Base-by-base conservation (phyloP, 1,140 invertebrate genomes). In the Bursaphelenchus mucronatus region DNA sequence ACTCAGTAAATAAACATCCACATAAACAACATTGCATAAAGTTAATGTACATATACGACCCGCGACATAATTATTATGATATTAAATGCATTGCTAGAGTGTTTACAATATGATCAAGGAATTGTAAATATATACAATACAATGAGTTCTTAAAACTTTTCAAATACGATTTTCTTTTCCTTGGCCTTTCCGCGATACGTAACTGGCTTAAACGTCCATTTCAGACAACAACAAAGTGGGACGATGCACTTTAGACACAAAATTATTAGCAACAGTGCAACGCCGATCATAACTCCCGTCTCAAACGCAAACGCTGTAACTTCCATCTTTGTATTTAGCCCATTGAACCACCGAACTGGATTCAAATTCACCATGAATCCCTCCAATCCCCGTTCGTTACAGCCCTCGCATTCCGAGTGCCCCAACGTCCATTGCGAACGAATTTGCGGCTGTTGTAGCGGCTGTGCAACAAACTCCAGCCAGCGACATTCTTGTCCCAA, bases 81-180 rank as follows among this genome's bases (percentile, higher is more conserved):
- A 30, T 30, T 30, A 30, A 30, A 30, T 30, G 30, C 30, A 30
- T 5, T 30, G 1, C 5, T 30, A 30, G 5, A 30, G 2, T 30
- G 30, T 30, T 30, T 5, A 30, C 30, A 30, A 5, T 30, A 30
- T 3, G 5, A 30, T 30, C 30, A 30, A 30, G 30, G 2, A 30
- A 30, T 30, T 30, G 30, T 30, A 30, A 30, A 3, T 30, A n/a
- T n/a, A n/a, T n/a, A 30, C 30, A 30, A 5, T 5, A 30, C 30
- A 8, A 8, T 75, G 0, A 45, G 72, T 15, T 81, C 77, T 19
- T 49, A 49, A 19, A 49, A 49, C 19, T 49, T 49, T 19, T 49
- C 47, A 49, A 30, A 30, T 1, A 49, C 47, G 19, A 49, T 49
- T 1, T 49, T n/a, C 6, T n/a, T n/a, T 49, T 59, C 11, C 41